Conservation (phyloP, 2,797 vertebrate genomes). For the Trichosurus vulpecula region DNA sequence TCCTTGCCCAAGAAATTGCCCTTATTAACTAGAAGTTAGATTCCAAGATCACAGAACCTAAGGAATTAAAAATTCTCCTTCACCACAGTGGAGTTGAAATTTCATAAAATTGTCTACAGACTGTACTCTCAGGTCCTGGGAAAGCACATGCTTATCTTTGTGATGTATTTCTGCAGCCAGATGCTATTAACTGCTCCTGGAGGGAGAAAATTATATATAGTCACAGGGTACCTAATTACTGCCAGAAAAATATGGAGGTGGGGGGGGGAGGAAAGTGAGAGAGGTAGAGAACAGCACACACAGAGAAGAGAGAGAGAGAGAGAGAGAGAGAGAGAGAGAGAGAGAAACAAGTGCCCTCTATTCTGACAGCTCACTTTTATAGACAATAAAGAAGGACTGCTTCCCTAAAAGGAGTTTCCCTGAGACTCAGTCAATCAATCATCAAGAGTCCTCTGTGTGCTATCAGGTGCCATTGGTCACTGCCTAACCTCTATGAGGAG, state of each 20-base stretch:
- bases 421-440: neutral
- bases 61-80: neutral
- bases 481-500: neutral
- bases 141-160: neutral
- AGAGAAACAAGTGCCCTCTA: neutral
- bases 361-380: neutral
- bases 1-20: neutral
- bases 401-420: neutral
- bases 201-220: neutral
- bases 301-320: neutral
- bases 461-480: neutral
- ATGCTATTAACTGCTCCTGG: neutral
- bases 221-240: neutral
- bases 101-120: neutral
- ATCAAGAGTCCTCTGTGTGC: neutral
- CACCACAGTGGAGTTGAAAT: neutral
- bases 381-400: neutral
- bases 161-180: neutral
- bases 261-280: neutral
- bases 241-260: neutral
- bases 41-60: neutral
- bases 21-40: neutral
- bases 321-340: neutral
- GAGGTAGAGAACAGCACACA: neutral
- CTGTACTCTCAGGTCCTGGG: neutral